phyloP scores from a whole-genome alignment of 2,797 vertebrate species.

The Hyperoplus immaculatus region DNA sequence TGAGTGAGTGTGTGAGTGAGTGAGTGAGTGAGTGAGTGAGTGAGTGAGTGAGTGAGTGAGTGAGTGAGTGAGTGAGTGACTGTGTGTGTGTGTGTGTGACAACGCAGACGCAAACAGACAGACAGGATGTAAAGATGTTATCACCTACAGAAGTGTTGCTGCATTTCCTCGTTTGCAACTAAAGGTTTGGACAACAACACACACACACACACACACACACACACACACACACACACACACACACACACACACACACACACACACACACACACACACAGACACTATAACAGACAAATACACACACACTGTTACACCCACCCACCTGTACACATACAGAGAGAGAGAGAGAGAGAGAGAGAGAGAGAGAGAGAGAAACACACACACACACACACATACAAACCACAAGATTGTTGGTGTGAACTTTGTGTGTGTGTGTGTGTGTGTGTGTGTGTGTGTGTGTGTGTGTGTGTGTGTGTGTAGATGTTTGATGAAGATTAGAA shows the following conservation, averaged over 20 bases:
- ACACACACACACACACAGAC: slow-evolving; percentile 2
- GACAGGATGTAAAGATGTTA: slow-evolving; percentile 24
- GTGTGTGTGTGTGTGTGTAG: slow-evolving; percentile 5
- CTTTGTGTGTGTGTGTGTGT: not conserved
- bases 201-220: slow-evolving; percentile 1
- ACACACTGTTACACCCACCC: slow-evolving; percentile 21
- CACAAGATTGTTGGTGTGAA: too few species aligned
- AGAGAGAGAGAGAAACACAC: slow-evolving; percentile 57
- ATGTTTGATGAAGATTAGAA: not conserved
- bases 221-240: slow-evolving; percentile 25
- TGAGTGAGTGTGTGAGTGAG: too few species aligned
- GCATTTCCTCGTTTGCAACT: slow-evolving; percentile 39
- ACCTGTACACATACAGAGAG: slow-evolving; percentile 36
- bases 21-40: too few species aligned
- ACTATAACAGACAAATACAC: slow-evolving; percentile 20
- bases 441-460: not conserved
- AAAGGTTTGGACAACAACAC: slow-evolving; percentile 12
- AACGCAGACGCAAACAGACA: slow-evolving; percentile 11
- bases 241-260: slow-evolving; percentile 22
- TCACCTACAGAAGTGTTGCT: not conserved
- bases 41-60: too few species aligned
- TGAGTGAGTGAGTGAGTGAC: too few species aligned
- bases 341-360: slow-evolving; percentile 53
- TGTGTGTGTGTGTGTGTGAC: too few species aligned
- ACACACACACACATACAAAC: slow-evolving; percentile 17